Evolutionary conservation across 2,888 invertebrate species (phyloP), one percentile per base, ranked within the genome.

Genomic region (Antheraea yamamai): DNA sequence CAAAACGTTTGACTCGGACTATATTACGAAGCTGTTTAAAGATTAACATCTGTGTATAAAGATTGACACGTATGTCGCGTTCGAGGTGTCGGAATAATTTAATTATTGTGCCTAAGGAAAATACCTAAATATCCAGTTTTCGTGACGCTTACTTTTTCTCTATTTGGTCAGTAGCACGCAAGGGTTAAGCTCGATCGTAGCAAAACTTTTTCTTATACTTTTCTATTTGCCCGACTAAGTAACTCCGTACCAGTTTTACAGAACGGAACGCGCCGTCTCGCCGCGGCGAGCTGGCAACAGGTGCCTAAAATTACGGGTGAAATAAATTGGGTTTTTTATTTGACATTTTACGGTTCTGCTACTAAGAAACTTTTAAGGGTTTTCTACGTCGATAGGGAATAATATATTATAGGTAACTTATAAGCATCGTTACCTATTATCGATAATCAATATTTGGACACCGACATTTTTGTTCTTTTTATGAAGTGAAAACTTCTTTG

Each of bases 301-400:
- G 70, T 51, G 74, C 70, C 68, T 70, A 64, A 47, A 74, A 74
- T 70, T 64, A 68, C 55, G n/a, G 35, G 68, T 18, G 61, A 73
- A 73, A 73, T 73, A 68, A 66, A 64, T 73, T 73, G 18, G 39
- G 51, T 23, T 47, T 75, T 73, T 73, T 75, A 70, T 70, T 70
- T 39, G 70, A 70, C 70, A 20, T 70, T 70, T 39, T 70, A 70
- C 23, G 70, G 70, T 70, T 70, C 26, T 70, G 10, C 35, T 39
- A 39, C 70, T 70, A 39, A 39, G n/a, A 39, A 35, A 70, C 39
- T 70, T 70, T 70, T 70, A 35, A 35, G 70, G 39, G 70, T 70
- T 12, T 47, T 47, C 70, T 39, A 70, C 70, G 70, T 70, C 70
- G 70, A 39, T 70, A 39, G 16, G 16, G 39, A 70, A 70, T 70